Percentiles rank a stretch among this genome's conserved stretches.
These are phyloP conservation scores for Axis porcinus DNA, from an alignment of 2,113 vertebrate genomes.

Conservation along the genomic window DNA sequence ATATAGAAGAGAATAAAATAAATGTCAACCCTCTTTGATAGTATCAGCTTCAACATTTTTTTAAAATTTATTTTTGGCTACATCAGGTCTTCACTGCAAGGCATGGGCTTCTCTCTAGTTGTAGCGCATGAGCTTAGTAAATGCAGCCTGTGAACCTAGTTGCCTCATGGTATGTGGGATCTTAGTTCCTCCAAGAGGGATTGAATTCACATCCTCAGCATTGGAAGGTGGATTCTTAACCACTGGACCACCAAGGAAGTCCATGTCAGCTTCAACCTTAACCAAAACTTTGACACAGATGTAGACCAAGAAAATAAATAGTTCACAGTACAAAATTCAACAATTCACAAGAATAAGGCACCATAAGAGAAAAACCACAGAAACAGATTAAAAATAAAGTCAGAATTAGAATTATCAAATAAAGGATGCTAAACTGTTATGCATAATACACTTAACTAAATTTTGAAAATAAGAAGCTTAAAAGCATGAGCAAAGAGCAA, in stretches of 20 bases:
- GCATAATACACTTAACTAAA: background rate
- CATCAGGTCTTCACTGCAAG: background rate
- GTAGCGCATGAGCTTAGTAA: fast-evolving
- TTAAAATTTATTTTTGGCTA: background rate
- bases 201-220: background rate
- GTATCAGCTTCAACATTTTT: background rate
- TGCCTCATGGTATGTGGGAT: background rate
- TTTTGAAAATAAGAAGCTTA: background rate
- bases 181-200: background rate
- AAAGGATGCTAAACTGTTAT: background rate
- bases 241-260: background rate
- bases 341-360: background rate
- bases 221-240: background rate
- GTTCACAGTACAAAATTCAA: background rate
- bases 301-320: background rate
- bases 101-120: background rate
- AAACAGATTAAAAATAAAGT: background rate
- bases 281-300: background rate
- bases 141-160: background rate
- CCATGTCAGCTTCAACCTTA: background rate
- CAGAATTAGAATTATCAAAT: background rate
- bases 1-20: background rate
- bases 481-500: background rate
- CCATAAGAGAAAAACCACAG: background rate
- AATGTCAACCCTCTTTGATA: background rate